Conservation (phyloP, 2,797 vertebrate species). For the Acrossocheilus fasciatus region DNA sequence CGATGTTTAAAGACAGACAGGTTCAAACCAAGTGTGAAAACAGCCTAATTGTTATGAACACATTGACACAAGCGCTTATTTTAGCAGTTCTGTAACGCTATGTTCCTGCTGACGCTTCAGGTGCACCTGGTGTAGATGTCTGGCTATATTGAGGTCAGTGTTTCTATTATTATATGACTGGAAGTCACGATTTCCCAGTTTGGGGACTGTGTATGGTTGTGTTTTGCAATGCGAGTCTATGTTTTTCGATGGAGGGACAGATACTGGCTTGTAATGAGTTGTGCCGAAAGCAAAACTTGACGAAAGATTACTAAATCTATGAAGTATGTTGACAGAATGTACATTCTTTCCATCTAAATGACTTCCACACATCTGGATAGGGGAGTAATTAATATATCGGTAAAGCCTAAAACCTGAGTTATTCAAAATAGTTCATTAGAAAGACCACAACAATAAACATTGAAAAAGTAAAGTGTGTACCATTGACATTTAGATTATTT, state of each 20-base stretch:
- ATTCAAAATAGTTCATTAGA: slow-evolving; percentile 79
- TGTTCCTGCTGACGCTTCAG: slow-evolving; percentile 44
- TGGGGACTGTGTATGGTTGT: not conserved
- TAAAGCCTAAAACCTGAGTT: slow-evolving; percentile 86
- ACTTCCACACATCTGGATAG: slow-evolving; percentile 69
- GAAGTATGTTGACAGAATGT: slow-evolving; percentile 55
- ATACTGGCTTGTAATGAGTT: not conserved
- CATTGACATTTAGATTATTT: slow-evolving; percentile 73
- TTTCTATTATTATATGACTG: slow-evolving; percentile 39
- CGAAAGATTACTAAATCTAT: slow-evolving; percentile 27
- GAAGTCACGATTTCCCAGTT: slow-evolving; percentile 7
- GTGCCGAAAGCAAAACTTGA: not conserved
- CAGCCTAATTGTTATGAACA: not conserved
- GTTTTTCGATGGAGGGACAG: not conserved
- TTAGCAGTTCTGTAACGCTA: not conserved
- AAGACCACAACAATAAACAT: slow-evolving; percentile 80
- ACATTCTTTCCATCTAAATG: slow-evolving; percentile 75
- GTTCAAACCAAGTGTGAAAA: not conserved
- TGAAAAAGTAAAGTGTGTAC: slow-evolving; percentile 77
- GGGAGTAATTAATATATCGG: slow-evolving; percentile 60
- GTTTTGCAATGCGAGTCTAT: not conserved
- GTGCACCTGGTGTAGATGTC: slow-evolving; percentile 18
- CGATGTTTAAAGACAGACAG: not conserved
- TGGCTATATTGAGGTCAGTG: slow-evolving; percentile 35
- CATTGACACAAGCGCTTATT: not conserved